Base-by-base conservation (phyloP, 2,797 vertebrate genomes). In the Sebastes glaucus region DNA sequence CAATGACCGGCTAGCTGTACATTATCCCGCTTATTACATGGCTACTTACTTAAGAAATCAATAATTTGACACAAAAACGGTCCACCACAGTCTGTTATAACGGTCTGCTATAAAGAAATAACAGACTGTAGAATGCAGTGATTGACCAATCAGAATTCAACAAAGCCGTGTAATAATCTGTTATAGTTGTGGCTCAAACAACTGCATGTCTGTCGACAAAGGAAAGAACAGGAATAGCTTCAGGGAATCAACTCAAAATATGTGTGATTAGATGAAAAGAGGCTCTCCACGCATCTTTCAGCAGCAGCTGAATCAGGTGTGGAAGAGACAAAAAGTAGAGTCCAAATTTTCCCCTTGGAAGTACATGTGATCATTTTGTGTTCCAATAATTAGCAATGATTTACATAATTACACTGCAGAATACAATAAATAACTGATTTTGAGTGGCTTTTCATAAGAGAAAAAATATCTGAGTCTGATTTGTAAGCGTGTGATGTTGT, bases 231-330 rank as follows among this genome's bases (percentile, higher is more conserved):
- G 6, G 9, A 68, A 52, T 49, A 25, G 46, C 65, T 66, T 56
- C 14, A 52, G 46, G 62, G 30, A 74, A 71, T 57, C 30, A 35
- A 16, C 49, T 49, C 60, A 27, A 28, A 33, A 66, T 63, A 60
- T 10, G 60, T 60, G 27, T 30, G 46, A 64, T 71, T 11, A 75
- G 71, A 72, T 75, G 30, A 78, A 70, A 67, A 35, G 9, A 0
- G 11, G 22, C 71, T 76, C 23, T 74, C 7, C 5, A 1, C 14
- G 1, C 64, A 52, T 55, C 35, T 52, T 73, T 27, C 2, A 69
- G 64, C 11, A 56, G 60, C 28, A 71, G 25, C 33, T 7, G 61
- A 75, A 75, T 75, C 59, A 83, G 68, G 13, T 25, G 55, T 25
- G 13, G 55, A 57, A 4, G 11, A 56, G 42, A 56, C 55, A 25